phyloP scores from a whole-genome alignment of 1,140 invertebrate species.

The Zaprionus nigranus region DNA sequence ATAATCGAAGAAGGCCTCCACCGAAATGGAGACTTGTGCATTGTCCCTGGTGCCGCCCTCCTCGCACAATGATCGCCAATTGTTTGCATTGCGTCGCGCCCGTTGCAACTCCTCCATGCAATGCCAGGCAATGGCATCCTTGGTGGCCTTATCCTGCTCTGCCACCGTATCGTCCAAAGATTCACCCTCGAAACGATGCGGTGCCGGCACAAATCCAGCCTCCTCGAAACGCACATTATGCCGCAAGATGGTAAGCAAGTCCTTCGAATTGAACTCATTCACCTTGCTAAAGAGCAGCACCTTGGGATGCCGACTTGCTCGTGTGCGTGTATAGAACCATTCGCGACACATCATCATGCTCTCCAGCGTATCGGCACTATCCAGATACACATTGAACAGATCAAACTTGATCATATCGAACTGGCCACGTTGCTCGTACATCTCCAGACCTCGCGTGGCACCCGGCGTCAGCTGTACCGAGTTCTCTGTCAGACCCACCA shows the following conservation, averaged over 20 bases:
- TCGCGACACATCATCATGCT: constrained; percentile 92
- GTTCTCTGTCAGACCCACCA: constrained; percentile 47
- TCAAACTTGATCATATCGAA: constrained; percentile 87
- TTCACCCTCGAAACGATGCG: constrained; percentile 75
- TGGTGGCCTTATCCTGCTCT: constrained; percentile 18
- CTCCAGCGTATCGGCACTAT: constrained; percentile 97
- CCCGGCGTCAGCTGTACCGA: constrained; percentile 52
- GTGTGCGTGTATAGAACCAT: constrained; percentile 90
- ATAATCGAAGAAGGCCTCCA: constrained; percentile 66
- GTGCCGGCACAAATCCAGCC: constrained; percentile 92
- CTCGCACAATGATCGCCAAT: constrained; percentile 86
- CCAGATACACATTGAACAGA: constrained; percentile 90
- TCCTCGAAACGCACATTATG: constrained; percentile 87
- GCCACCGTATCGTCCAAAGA: constrained; percentile 20
- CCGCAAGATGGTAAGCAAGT: constrained; percentile 88
- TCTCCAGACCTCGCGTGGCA: constrained; percentile 85
- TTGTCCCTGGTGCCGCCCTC: constrained; percentile 60
- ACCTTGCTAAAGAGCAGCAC: constrained; percentile 95
- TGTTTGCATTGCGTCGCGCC: constrained; percentile 86
- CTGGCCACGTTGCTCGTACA: constrained; percentile 89
- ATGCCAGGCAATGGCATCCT: constrained; percentile 50
- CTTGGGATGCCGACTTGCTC: constrained; percentile 82
- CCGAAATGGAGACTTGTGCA: constrained; percentile 54
- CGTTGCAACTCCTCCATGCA: constrained; percentile 85
- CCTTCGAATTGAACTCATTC: constrained; percentile 89